phyloP scores from a whole-genome alignment of 2,888 invertebrate genomes.

The Ceraclea dissimilis region DNA sequence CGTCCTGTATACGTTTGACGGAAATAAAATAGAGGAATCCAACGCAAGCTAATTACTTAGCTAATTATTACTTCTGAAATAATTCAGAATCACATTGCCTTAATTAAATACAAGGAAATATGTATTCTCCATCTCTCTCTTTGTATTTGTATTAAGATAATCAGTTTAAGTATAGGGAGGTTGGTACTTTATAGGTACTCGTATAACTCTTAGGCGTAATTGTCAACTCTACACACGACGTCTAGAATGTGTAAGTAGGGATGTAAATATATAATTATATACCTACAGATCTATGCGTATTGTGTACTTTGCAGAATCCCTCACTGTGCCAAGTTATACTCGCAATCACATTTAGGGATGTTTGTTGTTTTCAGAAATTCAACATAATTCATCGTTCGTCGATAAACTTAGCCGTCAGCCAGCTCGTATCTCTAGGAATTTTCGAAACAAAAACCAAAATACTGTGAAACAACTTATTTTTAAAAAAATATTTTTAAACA shows the following conservation, averaged over 20 bases:
- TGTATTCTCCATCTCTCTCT: background rate
- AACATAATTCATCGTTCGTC: too few relatives aligned
- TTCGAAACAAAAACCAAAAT: too few relatives aligned
- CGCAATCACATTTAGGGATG: too few relatives aligned
- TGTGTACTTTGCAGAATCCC: background rate
- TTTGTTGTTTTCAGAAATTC: too few relatives aligned
- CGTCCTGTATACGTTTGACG: too few relatives aligned
- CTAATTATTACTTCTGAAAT: background rate
- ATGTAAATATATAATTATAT: background rate
- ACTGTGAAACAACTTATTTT: too few relatives aligned
- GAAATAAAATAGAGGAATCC: too few relatives aligned
- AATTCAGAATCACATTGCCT: background rate
- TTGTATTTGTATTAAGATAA: background rate
- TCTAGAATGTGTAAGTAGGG: background rate
- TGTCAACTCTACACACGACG: background rate
- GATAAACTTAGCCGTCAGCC: too few relatives aligned
- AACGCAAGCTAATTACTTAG: too few relatives aligned
- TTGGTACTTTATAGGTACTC: background rate
- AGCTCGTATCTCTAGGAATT: too few relatives aligned
- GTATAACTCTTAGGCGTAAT: background rate
- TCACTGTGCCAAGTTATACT: background rate
- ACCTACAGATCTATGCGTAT: too few relatives aligned
- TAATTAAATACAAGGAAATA: conserved; percentile 1
- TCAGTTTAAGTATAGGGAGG: background rate
- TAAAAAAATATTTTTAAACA: too few relatives aligned